Base-by-base conservation (phyloP, 2,113 vertebrate genomes). In the Sterrhoptilus dennistouni region DNA sequence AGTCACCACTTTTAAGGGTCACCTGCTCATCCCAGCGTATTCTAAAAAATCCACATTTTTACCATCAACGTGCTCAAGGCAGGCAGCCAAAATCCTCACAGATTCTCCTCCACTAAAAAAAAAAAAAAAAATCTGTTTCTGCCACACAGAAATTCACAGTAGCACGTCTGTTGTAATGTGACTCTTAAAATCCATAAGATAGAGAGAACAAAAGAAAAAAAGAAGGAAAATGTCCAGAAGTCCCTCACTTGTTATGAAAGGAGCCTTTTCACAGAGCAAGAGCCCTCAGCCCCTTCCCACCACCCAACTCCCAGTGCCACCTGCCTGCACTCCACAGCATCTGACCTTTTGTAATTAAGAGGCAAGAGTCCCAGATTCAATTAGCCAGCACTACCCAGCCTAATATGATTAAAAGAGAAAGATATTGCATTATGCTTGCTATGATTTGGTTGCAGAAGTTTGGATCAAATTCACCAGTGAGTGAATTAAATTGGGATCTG, bases 401-500 rank as follows among this genome's bases (percentile, higher is more conserved):
- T 92, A 95, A 96, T 36, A 29, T 4, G 88, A 94, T 96, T 69
- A 78, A 81, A 83, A 76, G 47, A 84, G 72, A 29, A 71, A 83
- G 79, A 93, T 64, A 95, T 90, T 89, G 72, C 72, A 90, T 96
- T 93, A 94, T 9, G 5, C 50, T 90, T 22, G 9, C 76, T 60
- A 19, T 83, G 95, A 95, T 96, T 90, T 45, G 76, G 88, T 94
- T 90, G 76, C 83, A 82, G 82, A 83, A 92, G 76, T 93, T 89
- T n/a, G 77, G 80, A 92, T 92, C 85, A 75, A 92, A 96, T 87
- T 92, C 76, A 12, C 47, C 40, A 17, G 76, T 36, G 20, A 87
- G 61, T n/a, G 82, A 90, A 95, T 95, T 85, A 91, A 95, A 83
- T 29, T 8, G 23, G 63, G 61, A 76, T 52, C 15, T 40, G 45